Evolutionary conservation across 30 jellyfish, hydroid and myxozoan species (phyloP), one percentile per base, ranked within the genome.

Genomic region (Rhopilema esculentum): DNA sequence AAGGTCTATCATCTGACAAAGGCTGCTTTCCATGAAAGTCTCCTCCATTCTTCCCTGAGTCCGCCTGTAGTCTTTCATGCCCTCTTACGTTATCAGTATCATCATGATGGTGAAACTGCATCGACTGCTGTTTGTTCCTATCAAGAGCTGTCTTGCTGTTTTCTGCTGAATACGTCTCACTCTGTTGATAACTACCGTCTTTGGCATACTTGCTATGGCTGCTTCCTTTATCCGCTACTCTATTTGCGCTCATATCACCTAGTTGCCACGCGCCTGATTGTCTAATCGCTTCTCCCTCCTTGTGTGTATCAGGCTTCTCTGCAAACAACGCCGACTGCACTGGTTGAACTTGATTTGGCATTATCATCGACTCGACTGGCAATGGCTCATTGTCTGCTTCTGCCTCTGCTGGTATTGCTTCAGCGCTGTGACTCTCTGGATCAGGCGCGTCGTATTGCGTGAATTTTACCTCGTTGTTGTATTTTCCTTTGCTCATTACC

Each of bases 331-430:
- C 86, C 0, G 83, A 40, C 20, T 49, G 79, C 48, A 31, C 30
- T 24, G 92, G 80, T 21, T 48, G 28, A n/a, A 30, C 86, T 26
- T 50, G 75, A 22, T 78, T 78, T 9, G 92, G 78, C 22, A 67
- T 52, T 20, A 72, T 21, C 66, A 74, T 75, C 0, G 82, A 29
- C 21, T 89, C 93, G 17, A 74, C 91, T 0, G 90, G 78, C 66
- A 81, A 53, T 27, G 97, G 97, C 50, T 89, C 97, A 82, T 89
- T 89, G 75, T 89, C 97, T 4, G 97, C 91, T 66, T 89, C 97
- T 4, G 97, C 92, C 49, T 89, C 97, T 4, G 91, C 83, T 17
- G 91, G 91, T 18, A 89, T 74, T 12, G 90, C 63, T 28, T 84
- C 88, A 18, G 49, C 69, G 51, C 61, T 66, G 29, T 69, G 83